phyloP scores from a whole-genome alignment of 2,797 vertebrate species.

The Rhinophrynus dorsalis region DNA sequence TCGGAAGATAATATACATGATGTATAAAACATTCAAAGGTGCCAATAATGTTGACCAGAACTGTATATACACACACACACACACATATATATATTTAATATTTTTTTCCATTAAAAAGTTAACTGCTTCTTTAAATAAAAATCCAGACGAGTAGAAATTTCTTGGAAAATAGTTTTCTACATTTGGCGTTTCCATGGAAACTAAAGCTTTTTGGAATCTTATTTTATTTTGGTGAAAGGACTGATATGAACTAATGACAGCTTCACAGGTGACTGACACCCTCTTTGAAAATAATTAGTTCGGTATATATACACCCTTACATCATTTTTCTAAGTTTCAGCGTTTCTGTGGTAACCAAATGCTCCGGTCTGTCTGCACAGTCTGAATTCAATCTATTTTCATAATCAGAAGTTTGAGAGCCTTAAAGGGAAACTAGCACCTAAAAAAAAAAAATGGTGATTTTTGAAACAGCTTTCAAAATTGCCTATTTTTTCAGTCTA shows the following conservation, averaged over 20 bases:
- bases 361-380: not conserved
- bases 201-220: not conserved
- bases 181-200: conserved; percentile 32
- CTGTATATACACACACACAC: no score
- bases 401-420: no score
- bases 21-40: no score
- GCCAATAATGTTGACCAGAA: no score
- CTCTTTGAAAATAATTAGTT: not conserved
- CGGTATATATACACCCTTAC: not conserved
- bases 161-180: conserved; percentile 17
- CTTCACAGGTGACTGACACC: conserved; percentile 2
- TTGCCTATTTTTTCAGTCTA: no score
- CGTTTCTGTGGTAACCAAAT: conserved; percentile 5
- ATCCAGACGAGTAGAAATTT: not conserved
- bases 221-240: not conserved
- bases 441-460: no score
- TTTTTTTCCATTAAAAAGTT: no score
- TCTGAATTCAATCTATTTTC: not conserved
- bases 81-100: no score
- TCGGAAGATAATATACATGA: no score
- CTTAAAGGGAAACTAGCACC: not conserved
- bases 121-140: not conserved
- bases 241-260: not conserved
- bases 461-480: no score
- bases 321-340: not conserved